These are phyloP conservation scores for Tragopan temminckii DNA, from an alignment of 2,797 vertebrate genomes.

Conservation along the genomic window DNA sequence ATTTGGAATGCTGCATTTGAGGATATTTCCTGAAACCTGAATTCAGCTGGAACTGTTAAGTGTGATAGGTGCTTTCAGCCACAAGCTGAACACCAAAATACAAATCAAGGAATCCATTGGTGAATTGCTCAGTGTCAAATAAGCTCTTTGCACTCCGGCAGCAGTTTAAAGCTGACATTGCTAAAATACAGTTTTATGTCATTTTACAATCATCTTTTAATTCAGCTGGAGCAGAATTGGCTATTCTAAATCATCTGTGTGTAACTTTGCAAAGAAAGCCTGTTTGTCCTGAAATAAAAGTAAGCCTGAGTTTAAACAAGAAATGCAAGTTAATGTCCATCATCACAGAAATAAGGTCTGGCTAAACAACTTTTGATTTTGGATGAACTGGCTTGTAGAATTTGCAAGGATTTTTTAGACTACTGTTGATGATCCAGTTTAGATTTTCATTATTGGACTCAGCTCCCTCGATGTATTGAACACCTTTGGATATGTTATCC, in stretches of 20 bases:
- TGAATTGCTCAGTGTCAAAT: not conserved
- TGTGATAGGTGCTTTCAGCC: not conserved
- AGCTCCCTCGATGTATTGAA: not conserved
- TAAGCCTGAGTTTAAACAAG: not conserved
- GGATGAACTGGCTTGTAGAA: not conserved
- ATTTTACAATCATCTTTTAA: conserved; percentile 10
- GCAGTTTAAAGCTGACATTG: conserved; percentile 21
- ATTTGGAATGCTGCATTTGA: not conserved
- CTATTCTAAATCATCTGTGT: not conserved
- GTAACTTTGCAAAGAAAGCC: not conserved
- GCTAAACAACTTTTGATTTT: not conserved
- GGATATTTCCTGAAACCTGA: not conserved
- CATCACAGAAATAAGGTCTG: not conserved
- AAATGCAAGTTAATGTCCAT: not conserved
- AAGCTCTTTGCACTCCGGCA: conserved; percentile 33
- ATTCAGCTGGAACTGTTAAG: not conserved
- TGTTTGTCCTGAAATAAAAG: not conserved
- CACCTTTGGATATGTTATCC: not conserved
- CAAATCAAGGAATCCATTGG: not conserved
- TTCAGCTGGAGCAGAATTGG: conserved; percentile 22
- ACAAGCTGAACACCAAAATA: not conserved
- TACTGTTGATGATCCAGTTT: not conserved
- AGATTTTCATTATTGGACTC: not conserved
- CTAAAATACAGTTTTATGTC: conserved; percentile 41
- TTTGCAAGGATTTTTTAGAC: not conserved